These are phyloP conservation scores for Hydrozoanthus gracilis DNA, from an alignment of 92 coral and sea anemone species.

Conservation along the genomic window DNA sequence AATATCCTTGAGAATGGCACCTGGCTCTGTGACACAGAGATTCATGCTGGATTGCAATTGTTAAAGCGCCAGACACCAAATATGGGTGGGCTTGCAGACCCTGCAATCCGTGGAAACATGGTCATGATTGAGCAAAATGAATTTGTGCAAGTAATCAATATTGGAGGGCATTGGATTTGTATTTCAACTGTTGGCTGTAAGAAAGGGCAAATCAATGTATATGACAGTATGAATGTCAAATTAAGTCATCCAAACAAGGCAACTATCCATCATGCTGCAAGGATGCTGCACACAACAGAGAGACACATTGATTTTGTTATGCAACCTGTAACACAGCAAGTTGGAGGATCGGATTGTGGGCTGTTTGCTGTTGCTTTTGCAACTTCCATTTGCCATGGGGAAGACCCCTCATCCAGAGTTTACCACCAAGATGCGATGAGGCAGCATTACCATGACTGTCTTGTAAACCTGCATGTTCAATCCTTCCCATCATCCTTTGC, in stretches of 20 bases:
- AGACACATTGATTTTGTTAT: slow-evolving; percentile 22
- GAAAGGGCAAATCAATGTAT: slow-evolving; percentile 32
- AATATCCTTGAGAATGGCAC: slow-evolving; percentile 17
- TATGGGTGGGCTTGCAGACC: slow-evolving; percentile 46
- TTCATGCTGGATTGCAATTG: slow-evolving; percentile 40
- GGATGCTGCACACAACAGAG: slow-evolving; percentile 33
- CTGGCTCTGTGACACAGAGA: slow-evolving; percentile 51
- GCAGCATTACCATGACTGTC: slow-evolving; percentile 40
- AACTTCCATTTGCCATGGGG: slow-evolving; percentile 31
- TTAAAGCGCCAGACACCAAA: slow-evolving; percentile 33
- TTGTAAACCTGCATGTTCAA: slow-evolving; percentile 31
- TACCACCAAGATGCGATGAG: slow-evolving; percentile 44
- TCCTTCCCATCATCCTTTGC: slow-evolving; percentile 41
- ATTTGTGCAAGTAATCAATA: slow-evolving; percentile 44
- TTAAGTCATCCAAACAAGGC: too few relatives aligned
- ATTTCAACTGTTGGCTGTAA: slow-evolving; percentile 28
- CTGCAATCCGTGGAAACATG: slow-evolving; percentile 30
- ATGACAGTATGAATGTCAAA: slow-evolving; percentile 30
- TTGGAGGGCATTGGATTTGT: slow-evolving; percentile 54
- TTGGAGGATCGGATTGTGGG: too few relatives aligned
- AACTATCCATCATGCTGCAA: slow-evolving; percentile 42
- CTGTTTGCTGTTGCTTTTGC: slow-evolving; percentile 50
- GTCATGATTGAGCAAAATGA: slow-evolving; percentile 28
- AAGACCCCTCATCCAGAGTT: too few relatives aligned
- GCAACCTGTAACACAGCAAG: slow-evolving; percentile 48